Evolutionary conservation across 2,113 vertebrate species (phyloP).

Genomic region (Neotoma lepida): DNA sequence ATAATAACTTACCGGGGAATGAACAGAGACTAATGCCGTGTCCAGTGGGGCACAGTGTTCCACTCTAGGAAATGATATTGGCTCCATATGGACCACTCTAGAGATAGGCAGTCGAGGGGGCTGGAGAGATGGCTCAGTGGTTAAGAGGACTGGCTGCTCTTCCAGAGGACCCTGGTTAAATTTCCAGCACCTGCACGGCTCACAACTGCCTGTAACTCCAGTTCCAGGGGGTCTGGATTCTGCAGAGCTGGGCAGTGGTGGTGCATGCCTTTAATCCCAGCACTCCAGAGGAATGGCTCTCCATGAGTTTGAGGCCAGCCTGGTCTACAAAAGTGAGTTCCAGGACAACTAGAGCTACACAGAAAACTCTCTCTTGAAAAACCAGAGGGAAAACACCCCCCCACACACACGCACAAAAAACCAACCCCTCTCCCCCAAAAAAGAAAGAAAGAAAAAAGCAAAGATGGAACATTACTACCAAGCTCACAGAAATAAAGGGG

Average conservation of each 20-base stretch:
- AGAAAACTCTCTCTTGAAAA: too few relatives aligned
- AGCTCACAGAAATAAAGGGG: neutral
- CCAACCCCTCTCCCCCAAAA: too few relatives aligned
- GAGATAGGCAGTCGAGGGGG: neutral
- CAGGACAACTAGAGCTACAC: too few relatives aligned
- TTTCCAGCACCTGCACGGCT: neutral
- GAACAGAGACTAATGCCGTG: neutral
- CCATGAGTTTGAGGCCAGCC: too few relatives aligned
- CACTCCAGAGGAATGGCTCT: too few relatives aligned
- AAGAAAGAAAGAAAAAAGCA: neutral
- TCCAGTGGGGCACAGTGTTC: neutral
- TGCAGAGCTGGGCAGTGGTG: too few relatives aligned
- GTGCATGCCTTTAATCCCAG: too few relatives aligned
- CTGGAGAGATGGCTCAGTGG: neutral
- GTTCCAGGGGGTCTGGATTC: neutral
- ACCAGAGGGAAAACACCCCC: too few relatives aligned
- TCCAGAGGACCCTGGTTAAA: neutral
- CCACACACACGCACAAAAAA: too few relatives aligned
- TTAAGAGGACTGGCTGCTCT: neutral
- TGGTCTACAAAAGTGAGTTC: too few relatives aligned
- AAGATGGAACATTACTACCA: neutral
- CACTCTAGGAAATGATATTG: neutral
- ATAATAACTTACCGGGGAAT: neutral
- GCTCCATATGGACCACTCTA: neutral
- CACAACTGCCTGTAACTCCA: neutral